phyloP scores from a whole-genome alignment of 2,888 invertebrate species.

The Oscheius sp. region DNA sequence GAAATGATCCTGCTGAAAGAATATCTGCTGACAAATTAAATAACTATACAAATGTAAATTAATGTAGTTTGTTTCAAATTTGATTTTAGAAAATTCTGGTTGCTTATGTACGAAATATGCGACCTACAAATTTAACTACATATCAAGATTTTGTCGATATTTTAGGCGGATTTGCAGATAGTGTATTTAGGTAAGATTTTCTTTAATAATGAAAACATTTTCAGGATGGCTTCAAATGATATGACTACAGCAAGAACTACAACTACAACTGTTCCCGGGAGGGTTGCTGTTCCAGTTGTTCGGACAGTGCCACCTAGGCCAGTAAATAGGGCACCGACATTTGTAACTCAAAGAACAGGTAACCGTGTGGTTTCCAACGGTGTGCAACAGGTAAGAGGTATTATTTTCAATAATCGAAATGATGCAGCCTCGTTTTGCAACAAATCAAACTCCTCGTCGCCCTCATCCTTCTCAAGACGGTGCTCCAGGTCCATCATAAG shows the following conservation, averaged over 20 bases:
- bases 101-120: conserved; percentile 17
- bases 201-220: not conserved
- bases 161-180: conserved; percentile 32
- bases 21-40: conserved; percentile 26
- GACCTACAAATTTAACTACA: conserved; percentile 15
- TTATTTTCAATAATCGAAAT: not conserved
- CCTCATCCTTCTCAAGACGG: not conserved
- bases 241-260: not conserved
- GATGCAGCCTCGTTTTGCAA: not conserved
- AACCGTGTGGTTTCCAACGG: not conserved
- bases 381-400: not conserved
- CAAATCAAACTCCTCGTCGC: not conserved
- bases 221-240: not conserved
- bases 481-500: not conserved
- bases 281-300: not conserved
- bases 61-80: not conserved
- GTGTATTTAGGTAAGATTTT: conserved; percentile 11
- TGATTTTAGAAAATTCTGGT: conserved; percentile 33
- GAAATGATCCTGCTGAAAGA: conserved; percentile 15
- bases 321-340: not conserved
- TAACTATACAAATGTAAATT: conserved; percentile 27
- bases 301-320: not conserved
- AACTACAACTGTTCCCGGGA: not conserved
- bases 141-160: conserved; percentile 17
- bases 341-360: not conserved